phyloP scores from a whole-genome alignment of 2,888 invertebrate species.

The Carabus problematicus region DNA sequence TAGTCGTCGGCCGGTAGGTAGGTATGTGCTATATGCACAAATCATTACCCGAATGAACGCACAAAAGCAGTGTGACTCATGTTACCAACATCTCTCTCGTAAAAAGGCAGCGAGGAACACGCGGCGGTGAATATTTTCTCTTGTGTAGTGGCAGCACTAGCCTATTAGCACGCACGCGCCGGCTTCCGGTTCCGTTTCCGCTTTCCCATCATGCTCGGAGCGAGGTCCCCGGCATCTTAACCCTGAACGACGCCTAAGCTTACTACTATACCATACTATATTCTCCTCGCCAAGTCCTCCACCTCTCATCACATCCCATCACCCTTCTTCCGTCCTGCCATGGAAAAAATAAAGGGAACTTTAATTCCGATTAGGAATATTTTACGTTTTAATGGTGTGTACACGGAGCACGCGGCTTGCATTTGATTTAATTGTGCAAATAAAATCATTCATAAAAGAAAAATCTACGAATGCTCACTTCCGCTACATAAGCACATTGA shows the following conservation, averaged over 20 bases:
- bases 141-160: constrained; percentile 42
- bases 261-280: neutral
- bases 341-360: constrained; percentile 6
- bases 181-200: constrained; percentile 58
- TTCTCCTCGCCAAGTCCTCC: neutral
- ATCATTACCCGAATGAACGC: constrained; percentile 39
- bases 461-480: too few relatives aligned
- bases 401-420: constrained; percentile 21
- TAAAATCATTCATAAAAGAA: constrained; percentile 25
- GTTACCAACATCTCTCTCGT: constrained; percentile 33
- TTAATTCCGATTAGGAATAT: constrained; percentile 39
- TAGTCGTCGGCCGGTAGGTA: neutral
- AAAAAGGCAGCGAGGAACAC: constrained; percentile 39
- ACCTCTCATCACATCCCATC: neutral
- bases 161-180: constrained; percentile 59
- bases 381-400: constrained; percentile 36
- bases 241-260: constrained; percentile 7
- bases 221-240: constrained; percentile 11
- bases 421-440: constrained; percentile 41
- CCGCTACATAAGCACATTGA: too few relatives aligned
- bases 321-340: constrained; percentile 16
- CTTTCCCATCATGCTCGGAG: constrained; percentile 39
- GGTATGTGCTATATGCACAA: constrained; percentile 27
- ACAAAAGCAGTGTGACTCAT: constrained; percentile 40
- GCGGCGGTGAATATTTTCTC: constrained; percentile 37